A percentile compares a stretch with the other conserved stretches of the same genome.
These are phyloP conservation scores for Tragelaphus strepsiceros DNA, from an alignment of 2,113 vertebrate species.

Conservation along the genomic window DNA sequence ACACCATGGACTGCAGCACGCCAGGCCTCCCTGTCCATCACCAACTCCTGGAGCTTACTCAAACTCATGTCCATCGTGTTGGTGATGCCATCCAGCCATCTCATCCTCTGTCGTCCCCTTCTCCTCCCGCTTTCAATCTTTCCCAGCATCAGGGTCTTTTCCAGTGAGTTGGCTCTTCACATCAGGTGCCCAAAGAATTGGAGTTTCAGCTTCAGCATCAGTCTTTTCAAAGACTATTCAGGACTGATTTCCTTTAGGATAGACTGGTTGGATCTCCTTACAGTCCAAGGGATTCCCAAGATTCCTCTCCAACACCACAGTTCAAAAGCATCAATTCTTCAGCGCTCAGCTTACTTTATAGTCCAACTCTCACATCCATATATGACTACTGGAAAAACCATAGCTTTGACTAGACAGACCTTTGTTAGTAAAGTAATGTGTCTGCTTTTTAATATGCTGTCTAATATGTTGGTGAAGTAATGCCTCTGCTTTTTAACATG, in stretches of 20 bases:
- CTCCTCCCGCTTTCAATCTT: neutral
- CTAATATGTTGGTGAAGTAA: no score
- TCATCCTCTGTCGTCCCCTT: neutral
- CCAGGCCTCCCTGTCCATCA: neutral
- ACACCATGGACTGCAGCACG: neutral
- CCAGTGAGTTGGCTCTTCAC: neutral
- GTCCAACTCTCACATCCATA: neutral
- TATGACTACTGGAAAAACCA: neutral
- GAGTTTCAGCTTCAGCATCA: neutral
- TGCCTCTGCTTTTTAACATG: neutral
- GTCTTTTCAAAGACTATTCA: neutral
- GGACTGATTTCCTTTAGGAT: neutral
- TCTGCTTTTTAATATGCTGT: neutral
- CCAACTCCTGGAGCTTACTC: neutral
- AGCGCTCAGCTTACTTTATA: rapidly evolving
- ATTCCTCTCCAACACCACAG: neutral
- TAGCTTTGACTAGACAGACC: neutral
- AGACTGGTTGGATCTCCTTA: neutral
- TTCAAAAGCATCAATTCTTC: neutral
- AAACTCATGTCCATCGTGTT: rapidly evolving
- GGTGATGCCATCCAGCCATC: neutral
- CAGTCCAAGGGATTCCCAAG: neutral
- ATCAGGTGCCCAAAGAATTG: neutral
- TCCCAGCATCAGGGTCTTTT: neutral
- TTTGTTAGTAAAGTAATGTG: neutral